phyloP scores from a whole-genome alignment of 2,113 vertebrate species.

The Calypte anna region DNA sequence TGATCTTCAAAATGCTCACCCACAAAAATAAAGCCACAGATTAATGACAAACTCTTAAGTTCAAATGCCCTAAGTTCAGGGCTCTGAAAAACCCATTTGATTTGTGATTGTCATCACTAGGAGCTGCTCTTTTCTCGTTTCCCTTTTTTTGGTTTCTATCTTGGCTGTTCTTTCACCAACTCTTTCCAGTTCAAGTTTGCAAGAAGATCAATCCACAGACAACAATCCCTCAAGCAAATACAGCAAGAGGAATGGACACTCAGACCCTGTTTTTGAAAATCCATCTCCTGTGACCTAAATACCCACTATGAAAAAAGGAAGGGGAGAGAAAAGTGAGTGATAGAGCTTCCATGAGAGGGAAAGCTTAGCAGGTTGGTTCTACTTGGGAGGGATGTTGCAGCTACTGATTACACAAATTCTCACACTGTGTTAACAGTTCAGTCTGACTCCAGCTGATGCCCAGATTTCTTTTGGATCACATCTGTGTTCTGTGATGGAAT shows the following conservation, averaged over 20 bases:
- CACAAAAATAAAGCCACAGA: background rate
- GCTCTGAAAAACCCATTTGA: background rate
- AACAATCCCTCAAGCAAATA: background rate
- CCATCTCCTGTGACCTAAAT: background rate
- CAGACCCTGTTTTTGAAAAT: background rate
- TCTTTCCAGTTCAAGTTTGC: background rate
- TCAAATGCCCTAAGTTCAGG: background rate
- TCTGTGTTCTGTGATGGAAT: background rate
- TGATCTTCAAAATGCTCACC: background rate
- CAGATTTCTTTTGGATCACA: constrained; percentile 11
- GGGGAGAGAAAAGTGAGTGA: background rate
- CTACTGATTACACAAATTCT: background rate
- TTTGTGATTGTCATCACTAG: background rate
- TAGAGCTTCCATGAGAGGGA: background rate
- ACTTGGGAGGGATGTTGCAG: constrained; percentile 7
- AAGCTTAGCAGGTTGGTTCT: background rate
- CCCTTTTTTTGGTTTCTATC: background rate
- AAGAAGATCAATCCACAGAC: background rate
- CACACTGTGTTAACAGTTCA: constrained; percentile 18
- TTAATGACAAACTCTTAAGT: background rate
- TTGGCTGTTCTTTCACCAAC: background rate
- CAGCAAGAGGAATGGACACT: background rate
- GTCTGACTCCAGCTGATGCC: background rate
- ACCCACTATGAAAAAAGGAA: background rate
- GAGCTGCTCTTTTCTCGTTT: background rate